These are phyloP conservation scores for mouse (Mus musculus) DNA, from an alignment of 2,113 vertebrate genomes.

Conservation along the genomic window GRCm39 chr8:127300501-127301000, in stretches of 20 bases:
- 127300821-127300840: not conserved
- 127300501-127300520: slow-evolving; percentile 59
- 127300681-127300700: not conserved
- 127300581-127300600: slow-evolving; percentile 39
- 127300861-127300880: not conserved
- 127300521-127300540: slow-evolving; percentile 68
- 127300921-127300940: not conserved
- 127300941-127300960: not conserved
- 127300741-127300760: not conserved
- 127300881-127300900: not conserved
- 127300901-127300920: not conserved
- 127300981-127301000: not conserved
- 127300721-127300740: not conserved
- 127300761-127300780: not conserved
- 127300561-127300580: slow-evolving; percentile 4
- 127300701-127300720: not conserved
- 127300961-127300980: not conserved
- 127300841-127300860: not conserved
- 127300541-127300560: not conserved
- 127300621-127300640: not conserved
- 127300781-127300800: not conserved
- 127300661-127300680: not conserved
- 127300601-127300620: slow-evolving; percentile 7
- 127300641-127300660: not conserved
- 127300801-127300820: not conserved